phyloP scores from a whole-genome alignment of 2,888 invertebrate species.

The Apamea sordens region DNA sequence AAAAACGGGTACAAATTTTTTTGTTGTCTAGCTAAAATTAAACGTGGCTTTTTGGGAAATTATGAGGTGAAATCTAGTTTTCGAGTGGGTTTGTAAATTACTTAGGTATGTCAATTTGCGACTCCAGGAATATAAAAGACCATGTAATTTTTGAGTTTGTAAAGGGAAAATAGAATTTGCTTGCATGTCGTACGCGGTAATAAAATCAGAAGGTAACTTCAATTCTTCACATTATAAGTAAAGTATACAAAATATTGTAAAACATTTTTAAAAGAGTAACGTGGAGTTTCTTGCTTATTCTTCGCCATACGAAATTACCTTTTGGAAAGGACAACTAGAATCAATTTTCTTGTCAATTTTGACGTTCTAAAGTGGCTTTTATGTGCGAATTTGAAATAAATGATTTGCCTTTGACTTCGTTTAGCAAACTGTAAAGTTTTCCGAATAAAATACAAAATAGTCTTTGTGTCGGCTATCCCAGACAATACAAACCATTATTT shows the following conservation, averaged over 20 bases:
- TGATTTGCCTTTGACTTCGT: neutral
- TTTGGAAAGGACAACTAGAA: neutral
- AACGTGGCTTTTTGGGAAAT: slow-evolving; percentile 15
- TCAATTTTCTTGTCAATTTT: neutral
- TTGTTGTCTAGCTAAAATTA: slow-evolving; percentile 10
- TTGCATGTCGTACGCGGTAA: no score
- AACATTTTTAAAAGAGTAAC: neutral
- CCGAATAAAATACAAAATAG: neutral
- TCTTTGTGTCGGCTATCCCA: neutral
- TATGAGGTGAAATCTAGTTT: slow-evolving; percentile 22
- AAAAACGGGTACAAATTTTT: slow-evolving; percentile 10
- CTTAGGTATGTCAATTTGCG: neutral
- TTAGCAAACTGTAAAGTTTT: neutral
- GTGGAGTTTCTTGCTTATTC: neutral
- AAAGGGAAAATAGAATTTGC: neutral
- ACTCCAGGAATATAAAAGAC: neutral
- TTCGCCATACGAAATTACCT: neutral
- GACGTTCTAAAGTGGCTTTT: neutral
- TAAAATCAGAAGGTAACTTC: neutral
- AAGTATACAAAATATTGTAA: neutral
- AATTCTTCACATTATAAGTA: neutral
- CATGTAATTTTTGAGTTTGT: neutral
- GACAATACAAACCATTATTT: slow-evolving; percentile 40
- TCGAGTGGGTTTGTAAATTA: neutral
- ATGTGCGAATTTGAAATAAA: neutral